Percentiles rank a stretch among this genome's conserved stretches.
Conservation (phyloP, 2,113 vertebrate genomes). For the Amphiprion percula region DNA sequence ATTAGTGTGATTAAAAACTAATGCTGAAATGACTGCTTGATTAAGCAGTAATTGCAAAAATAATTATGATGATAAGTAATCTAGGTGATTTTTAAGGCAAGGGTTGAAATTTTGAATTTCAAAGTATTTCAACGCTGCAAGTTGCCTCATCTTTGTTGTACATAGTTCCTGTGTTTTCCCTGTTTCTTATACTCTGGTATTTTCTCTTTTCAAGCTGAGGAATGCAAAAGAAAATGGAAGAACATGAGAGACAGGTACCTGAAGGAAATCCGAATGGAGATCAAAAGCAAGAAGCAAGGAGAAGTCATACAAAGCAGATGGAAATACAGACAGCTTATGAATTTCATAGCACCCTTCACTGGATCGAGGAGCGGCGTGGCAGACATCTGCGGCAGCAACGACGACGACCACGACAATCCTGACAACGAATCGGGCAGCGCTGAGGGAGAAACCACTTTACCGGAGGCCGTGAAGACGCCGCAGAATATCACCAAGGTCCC, state of each 20-base stretch:
- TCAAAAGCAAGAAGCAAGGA: constrained; percentile 76
- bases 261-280: constrained; percentile 78
- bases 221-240: constrained; percentile 83
- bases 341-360: constrained; percentile 78
- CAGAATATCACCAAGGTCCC: constrained; percentile 49
- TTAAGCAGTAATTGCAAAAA: too few species aligned
- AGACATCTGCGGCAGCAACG: constrained; percentile 46
- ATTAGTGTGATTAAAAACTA: too few species aligned
- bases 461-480: constrained; percentile 41
- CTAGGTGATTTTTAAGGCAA: too few species aligned
- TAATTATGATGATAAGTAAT: too few species aligned
- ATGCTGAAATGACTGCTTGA: too few species aligned
- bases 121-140: too few species aligned
- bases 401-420: constrained; percentile 59
- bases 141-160: not conserved
- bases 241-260: constrained; percentile 83
- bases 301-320: constrained; percentile 70
- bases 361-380: constrained; percentile 64
- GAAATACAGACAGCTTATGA: constrained; percentile 79
- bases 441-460: constrained; percentile 46
- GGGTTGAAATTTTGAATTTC: too few species aligned
- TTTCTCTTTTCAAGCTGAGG: constrained; percentile 70
- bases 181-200: constrained; percentile 13
- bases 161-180: not conserved
- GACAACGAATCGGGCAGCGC: constrained; percentile 45